phyloP scores from a whole-genome alignment of 2,888 invertebrate species.

The Napeogenes sylphis region DNA sequence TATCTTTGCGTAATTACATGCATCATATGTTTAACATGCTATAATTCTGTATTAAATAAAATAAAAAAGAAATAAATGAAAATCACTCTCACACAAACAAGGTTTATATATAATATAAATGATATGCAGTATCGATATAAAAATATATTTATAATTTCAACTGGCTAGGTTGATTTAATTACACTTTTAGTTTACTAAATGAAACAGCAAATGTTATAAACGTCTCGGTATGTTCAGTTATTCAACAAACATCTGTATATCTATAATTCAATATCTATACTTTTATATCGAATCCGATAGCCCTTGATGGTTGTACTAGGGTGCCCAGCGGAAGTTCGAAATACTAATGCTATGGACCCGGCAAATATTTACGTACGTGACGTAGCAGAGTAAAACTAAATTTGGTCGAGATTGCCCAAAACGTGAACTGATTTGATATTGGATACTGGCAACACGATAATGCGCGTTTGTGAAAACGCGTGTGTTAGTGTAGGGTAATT shows the following conservation, averaged over 20 bases:
- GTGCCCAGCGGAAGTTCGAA: constrained; percentile 51
- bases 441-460: constrained; percentile 42
- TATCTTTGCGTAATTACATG: constrained; percentile 5
- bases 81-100: constrained; percentile 7
- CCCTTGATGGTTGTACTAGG: constrained; percentile 55
- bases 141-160: too few relatives aligned
- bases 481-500: constrained; percentile 69
- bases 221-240: too few relatives aligned
- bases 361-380: constrained; percentile 71
- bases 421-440: constrained; percentile 48
- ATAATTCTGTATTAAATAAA: background rate
- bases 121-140: background rate
- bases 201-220: too few relatives aligned
- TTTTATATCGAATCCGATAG: constrained; percentile 65
- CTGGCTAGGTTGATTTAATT: too few relatives aligned
- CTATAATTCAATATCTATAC: background rate
- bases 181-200: too few relatives aligned
- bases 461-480: constrained; percentile 37
- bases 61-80: background rate
- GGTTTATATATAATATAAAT: background rate
- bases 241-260: too few relatives aligned
- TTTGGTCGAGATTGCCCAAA: constrained; percentile 48
- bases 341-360: constrained; percentile 53
- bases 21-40: background rate
- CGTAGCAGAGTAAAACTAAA: constrained; percentile 45